These are phyloP conservation scores for Argya squamiceps DNA, from an alignment of 2,797 vertebrate genomes.

Conservation along the genomic window DNA sequence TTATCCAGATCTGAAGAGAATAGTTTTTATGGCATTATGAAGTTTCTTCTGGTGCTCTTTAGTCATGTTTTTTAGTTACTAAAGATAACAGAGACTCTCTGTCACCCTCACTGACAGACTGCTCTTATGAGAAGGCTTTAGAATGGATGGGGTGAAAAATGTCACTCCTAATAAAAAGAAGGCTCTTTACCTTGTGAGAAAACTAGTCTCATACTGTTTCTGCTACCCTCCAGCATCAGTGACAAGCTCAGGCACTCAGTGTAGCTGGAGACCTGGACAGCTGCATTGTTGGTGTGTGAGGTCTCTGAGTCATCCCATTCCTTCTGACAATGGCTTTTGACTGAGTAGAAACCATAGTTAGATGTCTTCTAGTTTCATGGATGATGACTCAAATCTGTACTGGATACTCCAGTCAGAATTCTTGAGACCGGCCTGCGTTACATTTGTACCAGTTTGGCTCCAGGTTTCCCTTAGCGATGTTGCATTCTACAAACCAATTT, in stretches of 20 bases:
- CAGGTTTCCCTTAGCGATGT: not conserved
- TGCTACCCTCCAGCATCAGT: not conserved
- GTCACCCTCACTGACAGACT: not conserved
- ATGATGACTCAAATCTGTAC: not conserved
- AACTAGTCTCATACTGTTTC: not conserved
- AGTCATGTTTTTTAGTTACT: not conserved
- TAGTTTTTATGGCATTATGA: not conserved
- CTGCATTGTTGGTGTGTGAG: not conserved
- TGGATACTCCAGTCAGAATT: not conserved
- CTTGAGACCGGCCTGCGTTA: not conserved
- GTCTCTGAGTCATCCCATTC: not conserved
- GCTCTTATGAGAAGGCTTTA: not conserved
- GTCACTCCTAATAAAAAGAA: not conserved
- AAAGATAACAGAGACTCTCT: accelerated
- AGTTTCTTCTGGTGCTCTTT: not conserved
- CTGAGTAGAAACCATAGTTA: not conserved
- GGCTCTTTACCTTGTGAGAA: not conserved
- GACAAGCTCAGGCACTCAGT: not conserved
- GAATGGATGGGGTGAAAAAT: not conserved
- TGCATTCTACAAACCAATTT: not conserved
- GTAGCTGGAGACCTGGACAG: not conserved
- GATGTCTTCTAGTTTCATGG: not conserved
- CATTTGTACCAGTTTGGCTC: accelerated
- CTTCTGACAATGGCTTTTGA: not conserved
- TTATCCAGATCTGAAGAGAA: not conserved